Evolutionary conservation across 2,797 vertebrate species (phyloP).

Genomic region (Urosaurus nigricauda): DNA sequence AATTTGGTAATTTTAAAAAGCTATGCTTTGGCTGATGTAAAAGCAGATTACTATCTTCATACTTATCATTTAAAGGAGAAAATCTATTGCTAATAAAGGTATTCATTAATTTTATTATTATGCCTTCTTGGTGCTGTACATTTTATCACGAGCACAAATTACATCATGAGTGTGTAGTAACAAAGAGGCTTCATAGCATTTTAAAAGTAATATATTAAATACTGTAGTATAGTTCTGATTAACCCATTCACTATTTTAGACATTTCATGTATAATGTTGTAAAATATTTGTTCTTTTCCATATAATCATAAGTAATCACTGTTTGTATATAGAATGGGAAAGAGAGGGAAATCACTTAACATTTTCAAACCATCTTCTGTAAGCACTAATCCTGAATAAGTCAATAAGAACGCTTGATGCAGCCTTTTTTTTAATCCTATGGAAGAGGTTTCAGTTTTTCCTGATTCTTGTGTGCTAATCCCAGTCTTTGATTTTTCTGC

Average conservation of each 20-base stretch:
- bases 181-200: neutral
- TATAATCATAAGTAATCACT: neutral
- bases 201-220: slow-evolving; percentile 3
- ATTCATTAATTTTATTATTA: neutral
- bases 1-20: slow-evolving; percentile 37
- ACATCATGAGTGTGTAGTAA: neutral
- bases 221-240: neutral
- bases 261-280: neutral
- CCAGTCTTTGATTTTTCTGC: no score
- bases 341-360: neutral
- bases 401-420: neutral
- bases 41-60: neutral
- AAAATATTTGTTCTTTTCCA: neutral
- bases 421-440: neutral
- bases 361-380: neutral
- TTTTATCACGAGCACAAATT: neutral
- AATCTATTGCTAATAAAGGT: neutral
- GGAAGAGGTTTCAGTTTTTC: neutral
- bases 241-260: neutral
- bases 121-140: neutral
- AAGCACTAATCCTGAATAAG: no score
- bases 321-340: no score
- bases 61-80: neutral
- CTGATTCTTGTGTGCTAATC: neutral
- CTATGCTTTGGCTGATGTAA: neutral